Evolutionary conservation across 2,797 vertebrate species (phyloP), one percentile per base, ranked within the genome.

Genomic region (Pangasius krempfi): DNA sequence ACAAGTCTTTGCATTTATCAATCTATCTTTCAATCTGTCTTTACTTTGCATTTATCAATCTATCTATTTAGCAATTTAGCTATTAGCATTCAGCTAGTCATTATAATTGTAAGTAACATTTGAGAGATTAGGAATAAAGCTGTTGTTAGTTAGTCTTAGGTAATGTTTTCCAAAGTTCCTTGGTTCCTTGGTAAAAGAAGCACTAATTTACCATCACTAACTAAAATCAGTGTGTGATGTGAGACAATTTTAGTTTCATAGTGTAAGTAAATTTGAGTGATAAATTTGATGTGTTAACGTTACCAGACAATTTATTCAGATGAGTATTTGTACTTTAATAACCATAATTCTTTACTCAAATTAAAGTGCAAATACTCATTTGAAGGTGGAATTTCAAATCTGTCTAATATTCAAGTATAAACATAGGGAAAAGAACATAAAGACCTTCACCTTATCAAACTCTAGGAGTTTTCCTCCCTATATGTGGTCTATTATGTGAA

Each of bases 181-280:
- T 72, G 16, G 13, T 50, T 75, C 6, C 37, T 37, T 72, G 16
- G 33, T 40, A 40, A 72, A 25, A 40, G 0, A 5, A 0, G 12
- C 44, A n/a, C 44, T 78, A n/a, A n/a, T 52, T 79, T 18, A 79
- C 50, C 16, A 54, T 2, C 30, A 18, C 0, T 30, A 13, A n/a
- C 75, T 52, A 16, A n/a, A 78, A 52, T 52, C 75, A 50, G 75
- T 78, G 25, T 76, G 33, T 82, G 44, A 86, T 76, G 40, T 37
- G 30, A 33, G 66, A 22, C 58, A 25, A 8, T 73, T 40, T 22
- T 22, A 72, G 18, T 40, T 72, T 22, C 8, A 40, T 4, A 72
- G 1, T 10, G 8, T 10, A 72, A 72, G 7, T 40, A 4, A 22
- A 9, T 47, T 27, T 75, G 12, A 25, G 4, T 75, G 44, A 47